Percentiles rank a stretch among this genome's conserved stretches.
Conservation (phyloP, 2,797 vertebrate species). For the Crocidura indochinensis region DNA sequence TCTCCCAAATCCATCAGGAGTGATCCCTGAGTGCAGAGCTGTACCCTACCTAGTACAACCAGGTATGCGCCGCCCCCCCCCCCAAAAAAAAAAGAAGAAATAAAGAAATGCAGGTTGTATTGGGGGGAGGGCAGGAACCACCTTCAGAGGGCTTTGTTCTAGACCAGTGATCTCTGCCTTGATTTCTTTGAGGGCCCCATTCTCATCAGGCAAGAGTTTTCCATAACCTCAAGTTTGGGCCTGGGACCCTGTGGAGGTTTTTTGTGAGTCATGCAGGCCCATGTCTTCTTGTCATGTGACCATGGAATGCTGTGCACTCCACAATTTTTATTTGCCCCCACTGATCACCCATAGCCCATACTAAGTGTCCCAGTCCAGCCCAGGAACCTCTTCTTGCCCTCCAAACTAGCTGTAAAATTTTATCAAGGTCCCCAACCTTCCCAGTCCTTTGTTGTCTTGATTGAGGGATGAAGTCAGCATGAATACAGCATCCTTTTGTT, state of each 20-base stretch:
- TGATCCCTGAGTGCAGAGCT: too few species aligned
- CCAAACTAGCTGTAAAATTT: background rate
- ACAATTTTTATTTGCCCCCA: too few species aligned
- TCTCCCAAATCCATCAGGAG: too few species aligned
- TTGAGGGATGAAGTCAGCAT: background rate
- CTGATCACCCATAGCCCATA: background rate
- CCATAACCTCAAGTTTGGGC: slow-evolving; percentile 17
- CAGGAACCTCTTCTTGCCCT: background rate
- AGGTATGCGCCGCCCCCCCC: too few species aligned
- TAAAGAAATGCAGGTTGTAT: too few species aligned
- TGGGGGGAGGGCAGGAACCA: background rate
- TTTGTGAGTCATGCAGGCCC: background rate
- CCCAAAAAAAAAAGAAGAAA: too few species aligned
- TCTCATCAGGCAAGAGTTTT: background rate
- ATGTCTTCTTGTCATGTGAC: background rate
- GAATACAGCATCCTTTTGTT: background rate
- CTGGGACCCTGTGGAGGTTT: slow-evolving; percentile 1
- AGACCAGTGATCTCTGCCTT: background rate
- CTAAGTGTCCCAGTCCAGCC: background rate
- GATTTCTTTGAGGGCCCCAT: background rate
- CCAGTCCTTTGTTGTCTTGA: slow-evolving; percentile 7
- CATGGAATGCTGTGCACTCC: background rate
- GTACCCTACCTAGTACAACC: too few species aligned
- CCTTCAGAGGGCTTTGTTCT: slow-evolving; percentile 1
- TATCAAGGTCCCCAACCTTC: background rate